Evolutionary conservation across 1,140 invertebrate genomes (phyloP), one percentile per base, ranked within the genome.

Genomic region (Drosophila trapezifrons): DNA sequence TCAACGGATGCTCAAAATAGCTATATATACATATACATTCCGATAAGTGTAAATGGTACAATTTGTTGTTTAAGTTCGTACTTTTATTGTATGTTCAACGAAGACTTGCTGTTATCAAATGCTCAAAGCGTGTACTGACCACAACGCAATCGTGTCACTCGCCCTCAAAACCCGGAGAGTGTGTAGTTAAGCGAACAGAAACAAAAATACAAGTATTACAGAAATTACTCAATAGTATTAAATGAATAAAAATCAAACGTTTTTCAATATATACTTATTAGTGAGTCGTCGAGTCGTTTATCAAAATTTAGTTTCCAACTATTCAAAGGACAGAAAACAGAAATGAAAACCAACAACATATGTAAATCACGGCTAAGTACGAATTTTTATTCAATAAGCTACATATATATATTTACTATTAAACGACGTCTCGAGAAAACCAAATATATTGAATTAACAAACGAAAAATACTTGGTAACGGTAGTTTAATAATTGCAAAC

Each of bases 301-400:
- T 71, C 69, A 71, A 62, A 59, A 59, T 76, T 76, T 37, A 59
- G 54, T 76, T 76, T 46, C 60, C 51, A 51, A 57, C 43, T 69
- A 72, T 57, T 72, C 45, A 58, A 64, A 43, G 38, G 43, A 58
- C 67, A 64, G 52, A 42, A 58, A 51, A 55, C 29, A 20, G 25
- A 56, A 55, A 40, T 43, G 13, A 62, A 76, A 75, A 74, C 60
- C 27, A 75, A 81, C 25, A 84, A 77, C 54, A 64, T 82, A 83
- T 83, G 71, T 83, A 67, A 64, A 85, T 86, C 74, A 80, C 75
- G 83, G 85, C 82, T 85, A 87, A 85, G 82, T 85, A 85, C 82
- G 82, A 85, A 85, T 85, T 85, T 85, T 85, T 85, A 85, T 87
- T 85, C 85, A 87, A 76, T 85, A 85, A 85, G 82, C 78, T 85